Evolutionary conservation across 1,140 invertebrate genomes (phyloP).

Genomic region (Tetraneura akinire): DNA sequence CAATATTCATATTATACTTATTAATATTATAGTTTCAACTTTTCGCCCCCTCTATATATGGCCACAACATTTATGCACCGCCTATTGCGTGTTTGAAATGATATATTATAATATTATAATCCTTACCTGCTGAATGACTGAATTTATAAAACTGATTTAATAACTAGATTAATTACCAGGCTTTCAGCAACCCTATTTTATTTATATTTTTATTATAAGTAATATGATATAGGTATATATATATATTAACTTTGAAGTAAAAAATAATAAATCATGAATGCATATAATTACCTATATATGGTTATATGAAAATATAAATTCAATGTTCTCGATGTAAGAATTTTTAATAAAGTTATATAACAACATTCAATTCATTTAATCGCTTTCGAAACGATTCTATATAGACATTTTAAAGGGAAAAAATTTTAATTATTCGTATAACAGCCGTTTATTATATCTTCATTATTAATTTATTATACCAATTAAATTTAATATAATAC

Average conservation of each 20-base stretch:
- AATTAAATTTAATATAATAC: too few relatives aligned
- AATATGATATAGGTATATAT: background rate
- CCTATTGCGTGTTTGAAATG: slow-evolving; percentile 43
- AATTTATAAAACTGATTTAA: slow-evolving; percentile 45
- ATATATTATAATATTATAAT: too few relatives aligned
- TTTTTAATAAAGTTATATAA: background rate
- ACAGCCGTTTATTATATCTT: too few relatives aligned
- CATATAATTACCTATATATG: too few relatives aligned
- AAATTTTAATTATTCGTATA: too few relatives aligned
- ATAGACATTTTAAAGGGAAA: too few relatives aligned
- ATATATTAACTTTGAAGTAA: background rate
- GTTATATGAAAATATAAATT: background rate
- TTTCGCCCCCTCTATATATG: background rate
- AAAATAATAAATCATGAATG: background rate
- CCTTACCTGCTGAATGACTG: background rate
- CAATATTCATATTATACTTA: too few relatives aligned
- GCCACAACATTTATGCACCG: background rate
- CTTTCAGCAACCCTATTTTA: slow-evolving; percentile 50
- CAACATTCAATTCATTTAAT: background rate
- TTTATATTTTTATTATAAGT: background rate
- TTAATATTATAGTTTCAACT: background rate
- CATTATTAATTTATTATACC: too few relatives aligned
- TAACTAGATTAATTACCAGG: slow-evolving; percentile 43
- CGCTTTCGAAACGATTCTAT: too few relatives aligned
- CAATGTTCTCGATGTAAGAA: background rate